A percentile compares a stretch with the other conserved stretches of the same genome.
These are phyloP conservation scores for Neodiprion lecontei DNA, from an alignment of 1,140 invertebrate species.

Conservation along the genomic window DNA sequence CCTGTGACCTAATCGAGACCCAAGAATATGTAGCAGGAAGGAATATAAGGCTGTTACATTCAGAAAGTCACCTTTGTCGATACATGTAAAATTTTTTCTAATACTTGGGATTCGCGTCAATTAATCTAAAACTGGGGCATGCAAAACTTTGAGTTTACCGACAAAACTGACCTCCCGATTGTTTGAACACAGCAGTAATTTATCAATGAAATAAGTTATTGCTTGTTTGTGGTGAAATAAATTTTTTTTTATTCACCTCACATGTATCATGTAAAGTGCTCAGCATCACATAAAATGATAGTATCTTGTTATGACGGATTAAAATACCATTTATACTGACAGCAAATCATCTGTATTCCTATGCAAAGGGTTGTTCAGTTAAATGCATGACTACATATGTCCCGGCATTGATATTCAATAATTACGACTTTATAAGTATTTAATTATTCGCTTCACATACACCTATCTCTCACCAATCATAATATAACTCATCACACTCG, in stretches of 20 bases:
- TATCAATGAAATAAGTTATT: conserved; percentile 58
- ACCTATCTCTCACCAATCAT: no score
- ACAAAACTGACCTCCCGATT: conserved; percentile 73
- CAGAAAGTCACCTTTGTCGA: conserved; percentile 57
- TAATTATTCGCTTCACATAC: no score
- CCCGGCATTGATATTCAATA: not conserved
- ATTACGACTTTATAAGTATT: no score
- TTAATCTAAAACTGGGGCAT: conserved; percentile 1
- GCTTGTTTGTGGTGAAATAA: conserved; percentile 50
- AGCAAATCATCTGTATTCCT: conserved; percentile 24
- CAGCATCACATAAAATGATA: conserved; percentile 50
- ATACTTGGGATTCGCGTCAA: not conserved
- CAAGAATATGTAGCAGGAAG: conserved; percentile 48
- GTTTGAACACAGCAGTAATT: conserved; percentile 64
- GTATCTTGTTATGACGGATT: conserved; percentile 30
- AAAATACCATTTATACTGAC: conserved; percentile 30
- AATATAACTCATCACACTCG: no score
- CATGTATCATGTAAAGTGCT: conserved; percentile 53
- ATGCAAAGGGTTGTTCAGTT: conserved; percentile 35
- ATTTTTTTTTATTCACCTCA: conserved; percentile 60
- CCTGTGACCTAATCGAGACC: conserved; percentile 20
- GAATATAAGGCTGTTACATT: conserved; percentile 60
- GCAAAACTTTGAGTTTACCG: conserved; percentile 28
- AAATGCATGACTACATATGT: conserved; percentile 12
- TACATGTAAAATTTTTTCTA: conserved; percentile 3